A percentile compares a stretch with the other conserved stretches of the same genome.
Evolutionary conservation across 2,888 invertebrate species (phyloP).

Genomic region (Gari tellinella): DNA sequence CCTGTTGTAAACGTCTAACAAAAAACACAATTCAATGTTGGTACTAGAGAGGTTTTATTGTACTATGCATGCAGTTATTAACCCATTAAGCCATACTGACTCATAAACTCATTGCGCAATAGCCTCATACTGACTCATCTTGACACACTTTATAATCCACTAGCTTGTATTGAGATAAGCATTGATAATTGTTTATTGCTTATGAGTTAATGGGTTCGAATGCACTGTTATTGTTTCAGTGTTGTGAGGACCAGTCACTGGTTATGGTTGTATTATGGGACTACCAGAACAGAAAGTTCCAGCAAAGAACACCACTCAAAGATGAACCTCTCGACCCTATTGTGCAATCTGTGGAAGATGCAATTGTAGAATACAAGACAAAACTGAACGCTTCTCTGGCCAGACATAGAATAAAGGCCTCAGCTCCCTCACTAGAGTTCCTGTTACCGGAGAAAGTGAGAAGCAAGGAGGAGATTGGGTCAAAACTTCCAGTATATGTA

Average conservation of each 20-base stretch:
- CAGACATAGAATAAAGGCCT: conserved; percentile 77
- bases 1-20: too few relatives aligned
- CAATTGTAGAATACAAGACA: conserved; percentile 75
- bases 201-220: too few relatives aligned
- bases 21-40: too few relatives aligned
- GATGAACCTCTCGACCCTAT: conserved; percentile 66
- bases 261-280: conserved; percentile 82
- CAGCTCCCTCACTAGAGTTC: conserved; percentile 78
- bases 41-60: too few relatives aligned
- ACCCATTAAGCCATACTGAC: too few relatives aligned
- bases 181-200: too few relatives aligned
- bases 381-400: conserved; percentile 82
- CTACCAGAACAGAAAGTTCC: conserved; percentile 81
- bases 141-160: too few relatives aligned
- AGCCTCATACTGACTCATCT: too few relatives aligned
- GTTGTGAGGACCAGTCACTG: conserved; percentile 68
- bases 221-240: conserved; percentile 60
- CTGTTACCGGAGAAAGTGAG: conserved; percentile 80
- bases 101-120: too few relatives aligned
- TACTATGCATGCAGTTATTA: too few relatives aligned
- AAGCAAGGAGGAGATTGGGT: conserved; percentile 72
- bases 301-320: conserved; percentile 67
- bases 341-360: conserved; percentile 76
- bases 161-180: too few relatives aligned
- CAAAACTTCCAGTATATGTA: conserved; percentile 76